Percentiles rank a stretch among this genome's conserved stretches.
Conservation (phyloP, 2,797 vertebrate species). For the Pseudomugil tenellus region DNA sequence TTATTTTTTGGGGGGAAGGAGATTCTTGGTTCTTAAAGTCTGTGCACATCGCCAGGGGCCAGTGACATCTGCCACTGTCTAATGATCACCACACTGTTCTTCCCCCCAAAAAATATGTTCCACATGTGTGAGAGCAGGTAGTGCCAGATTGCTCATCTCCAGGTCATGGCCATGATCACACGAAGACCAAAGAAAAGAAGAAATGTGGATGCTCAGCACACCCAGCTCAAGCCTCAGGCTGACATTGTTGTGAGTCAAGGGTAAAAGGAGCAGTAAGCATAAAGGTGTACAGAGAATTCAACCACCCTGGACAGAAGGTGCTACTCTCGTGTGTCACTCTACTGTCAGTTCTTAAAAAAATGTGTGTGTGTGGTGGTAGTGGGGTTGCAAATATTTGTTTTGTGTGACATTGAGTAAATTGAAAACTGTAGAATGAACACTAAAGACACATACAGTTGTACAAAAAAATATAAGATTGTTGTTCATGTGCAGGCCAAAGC, state of each 20-base stretch:
- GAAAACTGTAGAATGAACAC: neutral
- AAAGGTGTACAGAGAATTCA: slow-evolving; percentile 29
- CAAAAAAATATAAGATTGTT: neutral
- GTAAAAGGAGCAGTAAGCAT: slow-evolving; percentile 7
- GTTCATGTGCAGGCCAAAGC: neutral
- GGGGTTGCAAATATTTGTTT: neutral
- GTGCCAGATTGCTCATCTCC: neutral
- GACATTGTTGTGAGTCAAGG: slow-evolving; percentile 24
- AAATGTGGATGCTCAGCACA: slow-evolving; percentile 18
- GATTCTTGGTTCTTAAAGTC: no score
- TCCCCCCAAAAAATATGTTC: slow-evolving; percentile 2
- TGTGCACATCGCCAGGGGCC: slow-evolving; percentile 14
- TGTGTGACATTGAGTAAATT: neutral
- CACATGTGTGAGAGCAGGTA: slow-evolving; percentile 10
- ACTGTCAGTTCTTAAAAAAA: slow-evolving; percentile 8
- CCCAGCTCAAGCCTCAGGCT: slow-evolving; percentile 4
- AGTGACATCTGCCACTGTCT: slow-evolving; percentile 19
- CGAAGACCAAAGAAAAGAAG: slow-evolving; percentile 11
- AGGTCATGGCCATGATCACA: slow-evolving; percentile 25
- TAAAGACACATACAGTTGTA: neutral
- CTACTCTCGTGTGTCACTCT: slow-evolving; percentile 45
- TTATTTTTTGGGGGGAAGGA: no score
- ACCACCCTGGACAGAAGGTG: slow-evolving; percentile 34
- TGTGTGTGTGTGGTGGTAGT: neutral
- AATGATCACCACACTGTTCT: slow-evolving; percentile 24